Conservation (phyloP, 2,888 invertebrate genomes). For the Prostheceraeus crozeri region DNA sequence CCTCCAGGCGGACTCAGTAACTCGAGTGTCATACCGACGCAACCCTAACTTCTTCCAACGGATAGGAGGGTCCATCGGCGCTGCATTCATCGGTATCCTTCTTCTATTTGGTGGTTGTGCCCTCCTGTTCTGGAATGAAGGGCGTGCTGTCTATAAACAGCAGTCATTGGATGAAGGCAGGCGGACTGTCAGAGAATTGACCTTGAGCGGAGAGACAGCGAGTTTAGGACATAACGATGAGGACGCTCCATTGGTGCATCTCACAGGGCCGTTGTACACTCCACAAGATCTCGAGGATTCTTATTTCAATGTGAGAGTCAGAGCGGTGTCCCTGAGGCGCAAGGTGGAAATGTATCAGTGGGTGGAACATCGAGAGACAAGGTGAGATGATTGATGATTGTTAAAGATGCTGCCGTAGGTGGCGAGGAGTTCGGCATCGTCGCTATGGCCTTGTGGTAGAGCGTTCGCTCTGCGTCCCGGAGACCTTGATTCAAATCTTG, state of each 20-base stretch:
- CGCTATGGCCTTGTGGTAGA: too few relatives aligned
- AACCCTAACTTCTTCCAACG: constrained; percentile 47
- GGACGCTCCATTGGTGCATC: constrained; percentile 70
- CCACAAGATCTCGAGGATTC: constrained; percentile 63
- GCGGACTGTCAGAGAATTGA: too few relatives aligned
- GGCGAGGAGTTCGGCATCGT: too few relatives aligned
- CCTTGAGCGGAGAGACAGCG: too few relatives aligned
- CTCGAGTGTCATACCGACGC: constrained; percentile 44
- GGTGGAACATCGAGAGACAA: constrained; percentile 66
- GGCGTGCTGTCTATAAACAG: constrained; percentile 55
- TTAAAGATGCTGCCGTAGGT: background rate
- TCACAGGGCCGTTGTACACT: constrained; percentile 67
- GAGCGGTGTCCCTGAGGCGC: constrained; percentile 73
- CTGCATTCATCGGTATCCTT: constrained; percentile 45
- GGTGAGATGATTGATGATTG: constrained; percentile 41
- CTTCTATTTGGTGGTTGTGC: constrained; percentile 44
- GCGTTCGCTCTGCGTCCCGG: too few relatives aligned
- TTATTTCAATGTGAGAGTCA: constrained; percentile 74
- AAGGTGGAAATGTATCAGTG: constrained; percentile 88
- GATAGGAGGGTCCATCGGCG: constrained; percentile 45
- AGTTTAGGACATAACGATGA: too few relatives aligned
- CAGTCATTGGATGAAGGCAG: background rate
- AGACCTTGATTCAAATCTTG: too few relatives aligned
- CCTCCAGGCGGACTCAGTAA: constrained; percentile 43
- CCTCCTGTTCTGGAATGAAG: constrained; percentile 78